Evolutionary conservation across 2,888 invertebrate genomes (phyloP).

Genomic region (Eurois occulta): DNA sequence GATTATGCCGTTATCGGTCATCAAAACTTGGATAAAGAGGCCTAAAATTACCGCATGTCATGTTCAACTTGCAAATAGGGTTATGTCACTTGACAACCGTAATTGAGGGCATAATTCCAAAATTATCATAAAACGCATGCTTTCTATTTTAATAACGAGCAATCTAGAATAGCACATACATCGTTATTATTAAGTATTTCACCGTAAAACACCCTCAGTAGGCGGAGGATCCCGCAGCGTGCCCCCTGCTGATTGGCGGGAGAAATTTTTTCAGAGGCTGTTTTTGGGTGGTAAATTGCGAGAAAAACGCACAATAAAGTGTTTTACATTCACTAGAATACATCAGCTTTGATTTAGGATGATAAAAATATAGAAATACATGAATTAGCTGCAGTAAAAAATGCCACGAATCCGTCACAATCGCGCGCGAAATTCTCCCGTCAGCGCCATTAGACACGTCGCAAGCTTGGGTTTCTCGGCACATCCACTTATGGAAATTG

Average conservation of each 20-base stretch:
- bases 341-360: conserved; percentile 72
- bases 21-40: conserved; percentile 74
- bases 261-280: conserved; percentile 81
- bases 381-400: conserved; percentile 87
- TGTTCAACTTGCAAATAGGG: conserved; percentile 88
- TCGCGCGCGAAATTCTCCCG: conserved; percentile 90
- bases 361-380: conserved; percentile 74
- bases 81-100: conserved; percentile 89
- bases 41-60: conserved; percentile 89
- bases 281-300: conserved; percentile 72
- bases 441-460: conserved; percentile 91
- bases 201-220: conserved; percentile 71
- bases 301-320: conserved; percentile 67
- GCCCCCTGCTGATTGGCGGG: conserved; percentile 90
- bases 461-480: conserved; percentile 88
- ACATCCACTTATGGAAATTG: conserved; percentile 89
- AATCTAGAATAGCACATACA: conserved; percentile 62
- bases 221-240: conserved; percentile 82
- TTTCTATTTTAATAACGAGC: conserved; percentile 67
- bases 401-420: conserved; percentile 90
- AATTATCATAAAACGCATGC: conserved; percentile 70
- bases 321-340: conserved; percentile 76
- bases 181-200: conserved; percentile 66
- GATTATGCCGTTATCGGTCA: conserved; percentile 65
- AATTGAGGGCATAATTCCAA: conserved; percentile 81